Percentiles rank a stretch among this genome's conserved stretches.
Conservation (phyloP, 2,888 invertebrate genomes). For the Plebejus melissa region DNA sequence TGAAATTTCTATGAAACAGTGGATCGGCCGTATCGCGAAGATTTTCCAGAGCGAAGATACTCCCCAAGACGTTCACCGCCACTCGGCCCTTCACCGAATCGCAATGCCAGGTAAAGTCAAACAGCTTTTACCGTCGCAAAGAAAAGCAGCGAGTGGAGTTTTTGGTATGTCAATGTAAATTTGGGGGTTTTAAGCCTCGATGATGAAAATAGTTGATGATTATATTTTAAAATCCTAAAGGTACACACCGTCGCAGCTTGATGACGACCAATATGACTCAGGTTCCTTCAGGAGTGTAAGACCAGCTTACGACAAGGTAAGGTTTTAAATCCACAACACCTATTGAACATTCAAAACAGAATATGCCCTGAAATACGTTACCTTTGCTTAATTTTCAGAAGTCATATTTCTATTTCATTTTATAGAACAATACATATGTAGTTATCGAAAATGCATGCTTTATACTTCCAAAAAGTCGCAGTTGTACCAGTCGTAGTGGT, state of each 20-base stretch:
- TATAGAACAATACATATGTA: too few relatives aligned
- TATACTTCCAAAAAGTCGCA: too few relatives aligned
- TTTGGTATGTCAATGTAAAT: background rate
- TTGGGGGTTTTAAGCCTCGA: background rate
- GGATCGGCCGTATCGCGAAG: slow-evolving; percentile 10
- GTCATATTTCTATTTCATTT: background rate
- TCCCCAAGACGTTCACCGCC: background rate
- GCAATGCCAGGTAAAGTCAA: slow-evolving; percentile 5
- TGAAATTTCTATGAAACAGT: background rate
- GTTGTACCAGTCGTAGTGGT: too few relatives aligned
- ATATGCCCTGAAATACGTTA: background rate
- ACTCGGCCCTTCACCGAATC: background rate
- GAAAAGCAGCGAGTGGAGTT: background rate
- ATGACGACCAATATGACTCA: background rate
- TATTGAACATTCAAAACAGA: background rate
- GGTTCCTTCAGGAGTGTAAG: slow-evolving; percentile 46
- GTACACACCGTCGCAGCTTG: slow-evolving; percentile 12
- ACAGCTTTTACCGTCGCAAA: background rate
- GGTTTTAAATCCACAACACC: background rate
- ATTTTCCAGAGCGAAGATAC: background rate
- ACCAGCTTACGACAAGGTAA: slow-evolving; percentile 62
- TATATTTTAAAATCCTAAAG: slow-evolving; percentile 5
- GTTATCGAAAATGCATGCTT: too few relatives aligned
- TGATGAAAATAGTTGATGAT: background rate
- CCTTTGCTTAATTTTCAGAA: background rate